Conservation (phyloP, 2,797 vertebrate species). For the Myotis vivesi region DNA sequence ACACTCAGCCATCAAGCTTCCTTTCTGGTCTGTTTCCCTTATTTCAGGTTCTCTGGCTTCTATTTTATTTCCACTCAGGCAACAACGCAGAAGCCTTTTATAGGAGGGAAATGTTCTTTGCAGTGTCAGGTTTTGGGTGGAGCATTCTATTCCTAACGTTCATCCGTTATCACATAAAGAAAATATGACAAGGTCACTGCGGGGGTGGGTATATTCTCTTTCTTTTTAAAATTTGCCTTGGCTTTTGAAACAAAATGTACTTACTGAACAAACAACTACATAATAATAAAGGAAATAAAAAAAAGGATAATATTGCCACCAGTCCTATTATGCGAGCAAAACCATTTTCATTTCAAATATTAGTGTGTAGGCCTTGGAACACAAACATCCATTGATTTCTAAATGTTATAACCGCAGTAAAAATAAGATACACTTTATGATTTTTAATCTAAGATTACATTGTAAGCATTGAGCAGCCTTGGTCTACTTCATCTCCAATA, state of each 20-base stretch:
- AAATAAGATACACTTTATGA: not conserved
- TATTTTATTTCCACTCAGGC: not conserved
- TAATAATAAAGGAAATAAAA: not conserved
- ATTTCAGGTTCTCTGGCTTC: not conserved
- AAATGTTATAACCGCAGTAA: not conserved
- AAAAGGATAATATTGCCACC: not conserved
- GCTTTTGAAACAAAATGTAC: slow-evolving; percentile 17
- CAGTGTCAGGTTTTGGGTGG: not conserved
- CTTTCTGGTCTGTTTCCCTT: not conserved
- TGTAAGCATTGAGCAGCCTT: not conserved
- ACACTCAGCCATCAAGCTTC: not conserved
- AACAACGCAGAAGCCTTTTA: not conserved
- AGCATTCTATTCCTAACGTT: not conserved
- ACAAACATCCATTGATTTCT: not conserved
- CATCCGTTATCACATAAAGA: not conserved
- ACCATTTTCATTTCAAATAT: slow-evolving; percentile 4
- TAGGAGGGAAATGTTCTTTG: not conserved
- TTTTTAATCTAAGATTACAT: not conserved
- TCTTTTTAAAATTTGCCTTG: slow-evolving; percentile 10
- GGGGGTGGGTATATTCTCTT: not conserved
- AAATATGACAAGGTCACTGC: not conserved
- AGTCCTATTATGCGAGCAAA: not conserved
- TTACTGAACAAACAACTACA: not conserved
- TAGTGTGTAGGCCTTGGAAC: not conserved
- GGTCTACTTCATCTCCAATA: not conserved